These are phyloP conservation scores for Mustela lutreola DNA, from an alignment of 2,113 vertebrate species.

Conservation along the genomic window DNA sequence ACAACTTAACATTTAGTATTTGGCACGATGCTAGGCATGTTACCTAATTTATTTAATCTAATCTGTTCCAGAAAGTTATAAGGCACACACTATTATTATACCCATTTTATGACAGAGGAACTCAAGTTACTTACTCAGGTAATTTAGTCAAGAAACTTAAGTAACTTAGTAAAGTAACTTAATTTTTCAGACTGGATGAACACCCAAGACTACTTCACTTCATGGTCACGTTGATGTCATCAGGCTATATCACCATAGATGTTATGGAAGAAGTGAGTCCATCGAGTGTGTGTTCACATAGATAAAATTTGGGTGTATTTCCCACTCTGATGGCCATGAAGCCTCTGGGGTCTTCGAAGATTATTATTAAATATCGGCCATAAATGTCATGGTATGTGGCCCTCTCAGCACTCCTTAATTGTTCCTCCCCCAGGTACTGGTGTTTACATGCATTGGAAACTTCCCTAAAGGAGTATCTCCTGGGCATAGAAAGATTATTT, in stretches of 20 bases:
- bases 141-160: not conserved
- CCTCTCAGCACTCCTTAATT: not conserved
- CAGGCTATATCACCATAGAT: not conserved
- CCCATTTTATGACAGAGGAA: not conserved
- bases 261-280: not conserved
- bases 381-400: not conserved
- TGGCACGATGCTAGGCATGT: not conserved
- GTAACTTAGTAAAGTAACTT: too few relatives aligned
- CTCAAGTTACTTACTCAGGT: not conserved
- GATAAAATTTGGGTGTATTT: not conserved
- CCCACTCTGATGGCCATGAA: not conserved
- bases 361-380: too few relatives aligned
- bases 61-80: not conserved
- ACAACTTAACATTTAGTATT: not conserved
- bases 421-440: not conserved
- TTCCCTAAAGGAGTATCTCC: not conserved
- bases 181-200: not conserved
- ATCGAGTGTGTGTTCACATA: not conserved
- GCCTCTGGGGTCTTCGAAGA: not conserved
- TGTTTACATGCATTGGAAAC: not conserved
- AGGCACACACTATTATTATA: not conserved
- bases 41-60: not conserved
- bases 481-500: not conserved
- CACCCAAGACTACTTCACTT: not conserved
- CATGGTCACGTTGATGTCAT: rapidly evolving